phyloP scores from a whole-genome alignment of 2,888 invertebrate species.

The Rhagonycha fulva region DNA sequence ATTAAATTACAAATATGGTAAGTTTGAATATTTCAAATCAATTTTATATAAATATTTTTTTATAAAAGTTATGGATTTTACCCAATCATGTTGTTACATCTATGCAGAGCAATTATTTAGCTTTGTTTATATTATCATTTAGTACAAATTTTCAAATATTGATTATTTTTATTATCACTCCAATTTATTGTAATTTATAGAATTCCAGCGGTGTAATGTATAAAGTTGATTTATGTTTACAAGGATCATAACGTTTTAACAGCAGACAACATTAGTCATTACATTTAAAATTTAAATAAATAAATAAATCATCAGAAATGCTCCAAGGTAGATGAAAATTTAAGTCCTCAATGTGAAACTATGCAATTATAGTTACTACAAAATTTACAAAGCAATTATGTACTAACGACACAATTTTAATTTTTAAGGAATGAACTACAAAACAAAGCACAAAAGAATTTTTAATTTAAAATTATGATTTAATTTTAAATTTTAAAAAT shows the following conservation, averaged over 20 bases:
- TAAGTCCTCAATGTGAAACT: neutral
- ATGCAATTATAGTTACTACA: neutral
- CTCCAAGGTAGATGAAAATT: neutral
- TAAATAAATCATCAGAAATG: neutral
- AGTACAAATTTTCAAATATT: neutral
- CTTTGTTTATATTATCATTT: neutral
- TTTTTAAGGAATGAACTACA: neutral
- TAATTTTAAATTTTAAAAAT: too few species aligned
- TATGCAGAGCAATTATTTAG: neutral
- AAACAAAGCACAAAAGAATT: neutral
- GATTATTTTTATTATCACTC: neutral
- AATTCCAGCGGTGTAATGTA: too few species aligned
- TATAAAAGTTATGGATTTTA: neutral
- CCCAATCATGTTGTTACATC: neutral
- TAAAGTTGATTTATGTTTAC: neutral
- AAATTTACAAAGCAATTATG: neutral
- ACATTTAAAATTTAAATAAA: neutral
- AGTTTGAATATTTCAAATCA: slow-evolving; percentile 47
- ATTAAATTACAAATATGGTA: slow-evolving; percentile 99
- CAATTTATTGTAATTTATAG: too few species aligned
- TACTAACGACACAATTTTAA: neutral
- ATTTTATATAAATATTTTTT: neutral
- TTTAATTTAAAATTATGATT: neutral
- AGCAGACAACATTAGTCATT: neutral
- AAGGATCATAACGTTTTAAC: neutral